A percentile compares a stretch with the other conserved stretches of the same genome.
phyloP scores from a whole-genome alignment of 2,113 vertebrate species.

The Anoura caudifer region DNA sequence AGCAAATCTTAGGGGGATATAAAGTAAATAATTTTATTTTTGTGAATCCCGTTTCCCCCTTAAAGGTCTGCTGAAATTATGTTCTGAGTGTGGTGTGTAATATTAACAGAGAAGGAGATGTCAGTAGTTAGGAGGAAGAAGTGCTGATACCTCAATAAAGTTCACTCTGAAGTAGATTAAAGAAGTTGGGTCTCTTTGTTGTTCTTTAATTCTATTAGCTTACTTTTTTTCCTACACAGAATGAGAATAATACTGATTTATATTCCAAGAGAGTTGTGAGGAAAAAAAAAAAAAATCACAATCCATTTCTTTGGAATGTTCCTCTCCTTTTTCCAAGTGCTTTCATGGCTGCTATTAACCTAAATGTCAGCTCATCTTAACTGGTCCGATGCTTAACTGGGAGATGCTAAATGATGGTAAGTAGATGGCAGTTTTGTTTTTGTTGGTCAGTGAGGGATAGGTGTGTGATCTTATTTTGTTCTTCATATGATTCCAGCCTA shows the following conservation, averaged over 20 bases:
- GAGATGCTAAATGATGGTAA: background rate
- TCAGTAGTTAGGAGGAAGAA: background rate
- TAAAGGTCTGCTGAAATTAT: background rate
- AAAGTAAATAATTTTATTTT: slow-evolving; percentile 10
- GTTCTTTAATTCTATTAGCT: background rate
- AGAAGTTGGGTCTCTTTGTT: background rate
- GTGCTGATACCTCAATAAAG: background rate
- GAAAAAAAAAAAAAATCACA: background rate
- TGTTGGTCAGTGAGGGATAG: background rate
- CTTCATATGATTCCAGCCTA: background rate
- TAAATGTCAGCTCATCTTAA: background rate
- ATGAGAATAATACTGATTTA: background rate
- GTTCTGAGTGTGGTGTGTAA: background rate
- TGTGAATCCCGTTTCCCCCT: background rate
- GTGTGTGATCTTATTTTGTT: background rate
- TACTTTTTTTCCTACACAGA: background rate
- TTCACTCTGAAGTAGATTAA: background rate
- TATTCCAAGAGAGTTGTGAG: background rate
- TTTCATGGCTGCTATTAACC: background rate
- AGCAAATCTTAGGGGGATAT: background rate
- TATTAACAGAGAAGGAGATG: background rate
- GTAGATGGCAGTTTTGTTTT: background rate
- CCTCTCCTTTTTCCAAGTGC: background rate
- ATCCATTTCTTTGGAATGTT: background rate
- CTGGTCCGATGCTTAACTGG: background rate